These are phyloP conservation scores for Morus bassanus DNA, from an alignment of 2,797 vertebrate species.

Conservation along the genomic window DNA sequence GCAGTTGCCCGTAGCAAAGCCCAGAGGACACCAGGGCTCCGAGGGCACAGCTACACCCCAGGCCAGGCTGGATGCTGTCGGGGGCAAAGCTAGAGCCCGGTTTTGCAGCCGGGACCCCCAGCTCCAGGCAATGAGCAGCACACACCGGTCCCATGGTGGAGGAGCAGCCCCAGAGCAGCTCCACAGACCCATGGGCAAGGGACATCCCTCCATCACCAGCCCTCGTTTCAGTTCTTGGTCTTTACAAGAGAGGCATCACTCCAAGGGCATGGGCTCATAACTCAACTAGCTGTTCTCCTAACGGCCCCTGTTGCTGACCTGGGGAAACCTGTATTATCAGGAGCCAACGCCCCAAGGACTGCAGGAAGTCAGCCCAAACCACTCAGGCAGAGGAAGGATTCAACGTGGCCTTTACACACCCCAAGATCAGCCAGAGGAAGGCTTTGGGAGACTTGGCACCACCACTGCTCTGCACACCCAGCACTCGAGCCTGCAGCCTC, in stretches of 20 bases:
- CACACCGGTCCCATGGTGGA: accelerated
- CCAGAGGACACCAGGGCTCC: not conserved
- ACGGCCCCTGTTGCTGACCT: accelerated
- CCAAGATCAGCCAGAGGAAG: not conserved
- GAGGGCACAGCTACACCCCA: accelerated
- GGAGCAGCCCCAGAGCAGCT: not conserved
- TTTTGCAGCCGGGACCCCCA: not conserved
- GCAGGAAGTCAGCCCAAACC: not conserved
- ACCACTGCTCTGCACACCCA: not conserved
- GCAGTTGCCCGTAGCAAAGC: not conserved
- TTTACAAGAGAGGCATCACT: accelerated
- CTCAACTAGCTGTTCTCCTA: not conserved
- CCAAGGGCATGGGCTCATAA: not conserved
- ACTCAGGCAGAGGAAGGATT: not conserved
- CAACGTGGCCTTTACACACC: accelerated
- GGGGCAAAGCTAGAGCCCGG: not conserved
- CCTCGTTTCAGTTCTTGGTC: accelerated
- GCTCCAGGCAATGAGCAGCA: not conserved
- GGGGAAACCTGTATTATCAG: accelerated
- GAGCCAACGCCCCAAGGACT: not conserved
- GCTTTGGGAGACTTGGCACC: not conserved
- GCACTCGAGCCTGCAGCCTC: accelerated
- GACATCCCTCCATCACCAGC: not conserved
- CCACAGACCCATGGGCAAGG: accelerated
- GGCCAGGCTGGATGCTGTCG: accelerated